Base-by-base conservation (phyloP, 2,797 vertebrate genomes). In the Anomalospiza imberbis region DNA sequence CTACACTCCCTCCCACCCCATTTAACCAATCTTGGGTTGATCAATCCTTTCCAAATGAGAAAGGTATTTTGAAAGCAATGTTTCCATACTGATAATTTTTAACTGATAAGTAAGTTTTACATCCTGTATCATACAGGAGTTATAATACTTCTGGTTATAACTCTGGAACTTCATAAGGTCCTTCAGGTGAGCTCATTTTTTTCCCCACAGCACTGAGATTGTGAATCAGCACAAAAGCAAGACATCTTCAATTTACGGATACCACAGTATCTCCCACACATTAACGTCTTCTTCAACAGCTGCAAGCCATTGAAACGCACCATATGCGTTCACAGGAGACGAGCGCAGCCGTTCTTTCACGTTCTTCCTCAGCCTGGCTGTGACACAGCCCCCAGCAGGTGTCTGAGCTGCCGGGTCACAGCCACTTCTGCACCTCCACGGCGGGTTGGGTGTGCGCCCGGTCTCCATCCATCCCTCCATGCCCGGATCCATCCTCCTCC, bases 281-380 rank as follows among this genome's bases (percentile, higher is more conserved):
- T 4, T 8, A 22, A 4, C 0, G 2, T 0, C 40, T 2, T 16
- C n/a, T 20, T 42, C 18, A 55, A 45, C 3, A 34, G 45, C 0
- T 15, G 42, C 40, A 21, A 71, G 20, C 15, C 63, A 25, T 3
- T 2, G 5, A 40, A 65, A 76, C 1, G 13, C 47, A 83, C 12
- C 1, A 5, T 2, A 4, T 1, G 28, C 11, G 0, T 19, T 51
- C 9, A 12, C 13, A 38, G 38, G 17, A 55, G 54, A 7, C 1
- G 7, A 45, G 3, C 26, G 3, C 53, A 63, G n/a, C 5, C 10
- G 8, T 10, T 14, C 17, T 55, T 40, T 22, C 2, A 2, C 26
- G 26, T 22, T 6, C 29, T 18, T 2, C 38, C 17, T 22, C 73
- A 9, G 40, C 15, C 8, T 20, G 66, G 65, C 61, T 5, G 44